Percentiles rank a stretch among this genome's conserved stretches.
These are phyloP conservation scores for Coregonus ussuriensis DNA, from an alignment of 2,797 vertebrate genomes.

Conservation along the genomic window DNA sequence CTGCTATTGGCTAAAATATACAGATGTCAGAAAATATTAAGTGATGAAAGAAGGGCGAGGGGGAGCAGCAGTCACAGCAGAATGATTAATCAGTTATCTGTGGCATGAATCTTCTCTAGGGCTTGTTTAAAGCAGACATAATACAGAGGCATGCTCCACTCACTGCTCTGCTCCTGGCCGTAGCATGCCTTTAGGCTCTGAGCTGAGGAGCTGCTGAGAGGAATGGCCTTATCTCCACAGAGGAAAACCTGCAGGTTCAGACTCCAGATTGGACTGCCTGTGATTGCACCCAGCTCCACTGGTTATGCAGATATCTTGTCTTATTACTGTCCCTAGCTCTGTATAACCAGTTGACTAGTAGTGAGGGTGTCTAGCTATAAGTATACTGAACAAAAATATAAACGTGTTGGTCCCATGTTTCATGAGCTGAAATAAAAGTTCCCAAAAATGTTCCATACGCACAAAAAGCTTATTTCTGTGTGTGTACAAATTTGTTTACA, in stretches of 20 bases:
- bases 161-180: slow-evolving; percentile 43
- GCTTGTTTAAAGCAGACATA: slow-evolving; percentile 75
- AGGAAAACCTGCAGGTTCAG: slow-evolving; percentile 65
- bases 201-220: slow-evolving; percentile 62
- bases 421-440: no score
- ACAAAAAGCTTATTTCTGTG: no score
- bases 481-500: no score
- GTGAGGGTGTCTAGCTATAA: slow-evolving; percentile 7
- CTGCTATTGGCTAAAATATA: slow-evolving; percentile 80
- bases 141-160: slow-evolving; percentile 71
- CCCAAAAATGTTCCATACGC: no score
- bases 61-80: slow-evolving; percentile 64
- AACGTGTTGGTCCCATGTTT: no score
- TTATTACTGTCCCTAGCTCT: slow-evolving; percentile 42
- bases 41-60: slow-evolving; percentile 67
- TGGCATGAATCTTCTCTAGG: slow-evolving; percentile 77
- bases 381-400: slow-evolving; percentile 13
- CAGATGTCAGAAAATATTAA: slow-evolving; percentile 84
- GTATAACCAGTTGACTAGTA: slow-evolving; percentile 42
- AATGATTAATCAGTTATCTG: slow-evolving; percentile 78
- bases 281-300: slow-evolving; percentile 54
- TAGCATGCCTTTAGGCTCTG: slow-evolving; percentile 33
- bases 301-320: background rate
- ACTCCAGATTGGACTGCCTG: slow-evolving; percentile 56
- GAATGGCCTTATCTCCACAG: slow-evolving; percentile 66